Evolutionary conservation across 23 tunicate genomes (phyloP), one percentile per base, ranked within the genome.

Genomic region (Trididemnum miniatum): DNA sequence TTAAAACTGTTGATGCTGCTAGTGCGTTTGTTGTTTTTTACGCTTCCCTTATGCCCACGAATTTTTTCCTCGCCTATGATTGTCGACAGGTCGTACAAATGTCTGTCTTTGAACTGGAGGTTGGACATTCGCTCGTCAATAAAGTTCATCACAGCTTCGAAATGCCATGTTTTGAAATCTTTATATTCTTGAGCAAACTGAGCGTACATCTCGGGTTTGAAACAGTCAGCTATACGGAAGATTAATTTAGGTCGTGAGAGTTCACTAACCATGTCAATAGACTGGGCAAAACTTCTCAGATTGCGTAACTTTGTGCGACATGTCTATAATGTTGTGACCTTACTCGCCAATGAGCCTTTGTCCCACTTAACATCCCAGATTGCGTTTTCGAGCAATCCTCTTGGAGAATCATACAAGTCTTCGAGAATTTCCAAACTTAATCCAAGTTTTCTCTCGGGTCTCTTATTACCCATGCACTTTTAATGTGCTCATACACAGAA

Each of bases 401-500:
- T 20, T 4, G 69, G 69, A 26, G 15, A 20, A 24, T 24, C 69
- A 62, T 62, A 62, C 4, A 26, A 62, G 15, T 24, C 22, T 62
- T 24, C 5, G 22, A 22, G 4, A 62, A 9, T 62, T 62, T 24
- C 69, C 69, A 62, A 24, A 62, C 22, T 26, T 24, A 4, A 15
- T 62, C 69, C 69, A 62, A 24, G 27, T 20, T 24, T 4, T 62
- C 29, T 62, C 25, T 15, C 4, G 69, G 69, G 30, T 62, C 25
- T 22, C 30, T 23, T 4, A 62, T 62, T 22, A 62, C 30, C 69
- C 69, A 62, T 4, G 69, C 69, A 24, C 69, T 62, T 26, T 62
- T 62, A 26, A 62, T 62, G 25, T 62, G 69, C 4, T 62, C 69
- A 62, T 62, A 62, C 69, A 62, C 69, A 4, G 69, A 4, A 24